phyloP scores from a whole-genome alignment of 2,888 invertebrate species.

The Cheiracanthium punctorium region DNA sequence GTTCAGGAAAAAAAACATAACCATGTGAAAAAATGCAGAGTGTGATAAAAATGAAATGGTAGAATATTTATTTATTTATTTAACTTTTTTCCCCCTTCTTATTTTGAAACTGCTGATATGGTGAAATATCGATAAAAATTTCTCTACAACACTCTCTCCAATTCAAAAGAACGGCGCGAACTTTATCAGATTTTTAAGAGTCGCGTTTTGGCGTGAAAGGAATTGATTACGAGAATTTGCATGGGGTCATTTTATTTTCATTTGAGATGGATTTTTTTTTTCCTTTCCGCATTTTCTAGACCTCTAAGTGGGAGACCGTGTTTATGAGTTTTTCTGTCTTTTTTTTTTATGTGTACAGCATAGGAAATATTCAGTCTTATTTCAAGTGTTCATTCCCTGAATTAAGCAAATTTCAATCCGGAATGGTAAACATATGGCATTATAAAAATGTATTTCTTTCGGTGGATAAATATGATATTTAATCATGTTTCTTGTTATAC shows the following conservation, averaged over 20 bases:
- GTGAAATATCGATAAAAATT: background rate
- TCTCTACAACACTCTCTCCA: background rate
- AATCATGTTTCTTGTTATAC: too few species aligned
- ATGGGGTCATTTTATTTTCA: constrained; percentile 27
- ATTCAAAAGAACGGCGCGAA: background rate
- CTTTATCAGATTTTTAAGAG: background rate
- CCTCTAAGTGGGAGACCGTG: background rate
- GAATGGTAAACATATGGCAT: too few species aligned
- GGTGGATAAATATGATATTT: too few species aligned
- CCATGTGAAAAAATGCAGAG: constrained; percentile 26
- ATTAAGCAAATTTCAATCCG: background rate
- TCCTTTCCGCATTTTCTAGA: background rate
- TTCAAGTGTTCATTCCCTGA: background rate
- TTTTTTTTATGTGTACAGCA: too few species aligned
- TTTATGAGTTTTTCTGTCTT: background rate
- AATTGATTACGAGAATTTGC: constrained; percentile 26
- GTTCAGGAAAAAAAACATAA: constrained; percentile 1
- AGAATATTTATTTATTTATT: background rate
- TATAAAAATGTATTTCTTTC: too few species aligned
- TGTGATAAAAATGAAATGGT: constrained; percentile 43
- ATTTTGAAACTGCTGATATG: constrained; percentile 1
- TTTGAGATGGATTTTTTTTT: background rate
- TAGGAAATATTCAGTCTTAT: too few species aligned
- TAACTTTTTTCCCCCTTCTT: background rate
- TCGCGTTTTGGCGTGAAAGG: constrained; percentile 4